Evolutionary conservation across 2,797 vertebrate species (phyloP).

Genomic region (Esox masquinongy): DNA sequence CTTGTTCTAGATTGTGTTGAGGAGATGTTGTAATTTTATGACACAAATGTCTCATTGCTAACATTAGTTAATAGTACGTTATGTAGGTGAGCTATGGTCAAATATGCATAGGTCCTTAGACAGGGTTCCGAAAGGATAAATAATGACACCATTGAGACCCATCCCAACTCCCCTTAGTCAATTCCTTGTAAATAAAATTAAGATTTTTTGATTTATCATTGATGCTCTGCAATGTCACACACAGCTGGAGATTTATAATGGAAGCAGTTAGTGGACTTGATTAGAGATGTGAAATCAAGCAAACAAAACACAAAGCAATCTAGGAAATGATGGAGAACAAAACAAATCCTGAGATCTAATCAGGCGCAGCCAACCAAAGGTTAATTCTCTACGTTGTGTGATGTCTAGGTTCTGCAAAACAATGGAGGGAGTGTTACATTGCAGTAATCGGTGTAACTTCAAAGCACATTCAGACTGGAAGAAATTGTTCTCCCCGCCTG

Average conservation of each 20-base stretch:
- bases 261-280: background rate
- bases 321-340: background rate
- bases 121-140: no score
- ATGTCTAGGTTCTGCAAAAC: background rate
- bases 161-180: no score
- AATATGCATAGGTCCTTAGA: no score
- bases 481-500: background rate
- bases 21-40: no score
- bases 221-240: background rate
- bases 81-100: no score
- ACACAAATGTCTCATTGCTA: no score
- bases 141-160: no score
- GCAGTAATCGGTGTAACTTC: background rate
- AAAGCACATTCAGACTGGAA: background rate
- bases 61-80: no score
- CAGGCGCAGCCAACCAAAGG: background rate
- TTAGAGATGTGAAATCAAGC: conserved; percentile 3
- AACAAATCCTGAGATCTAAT: background rate
- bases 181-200: background rate
- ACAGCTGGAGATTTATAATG: conserved; percentile 1
- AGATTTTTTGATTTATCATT: background rate
- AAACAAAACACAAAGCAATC: background rate
- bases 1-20: no score
- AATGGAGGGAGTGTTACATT: background rate
- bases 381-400: background rate